These are phyloP conservation scores for Oreochromis mossambicus DNA, from an alignment of 2,797 vertebrate species.

Conservation along the genomic window DNA sequence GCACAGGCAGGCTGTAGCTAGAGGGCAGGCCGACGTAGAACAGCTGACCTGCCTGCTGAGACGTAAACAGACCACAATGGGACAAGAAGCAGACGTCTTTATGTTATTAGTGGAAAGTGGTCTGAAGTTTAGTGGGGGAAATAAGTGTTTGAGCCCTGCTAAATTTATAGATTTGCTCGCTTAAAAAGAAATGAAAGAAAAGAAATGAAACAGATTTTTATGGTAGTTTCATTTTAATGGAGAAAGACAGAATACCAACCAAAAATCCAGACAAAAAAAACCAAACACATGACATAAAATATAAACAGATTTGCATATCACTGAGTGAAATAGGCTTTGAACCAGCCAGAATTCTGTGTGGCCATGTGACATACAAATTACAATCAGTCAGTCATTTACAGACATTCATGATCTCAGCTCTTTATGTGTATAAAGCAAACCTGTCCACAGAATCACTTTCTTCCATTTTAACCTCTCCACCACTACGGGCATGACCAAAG, in stretches of 20 bases:
- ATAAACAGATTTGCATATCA: neutral
- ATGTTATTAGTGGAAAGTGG: neutral
- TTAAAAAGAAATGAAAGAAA: neutral
- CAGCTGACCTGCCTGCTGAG: conserved; percentile 69
- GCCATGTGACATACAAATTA: neutral
- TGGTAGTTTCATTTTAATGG: neutral
- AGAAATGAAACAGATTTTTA: neutral
- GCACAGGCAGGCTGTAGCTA: conserved; percentile 74
- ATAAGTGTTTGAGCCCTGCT: neutral
- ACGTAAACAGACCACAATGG: neutral
- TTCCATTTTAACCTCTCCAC: neutral
- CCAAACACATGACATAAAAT: neutral
- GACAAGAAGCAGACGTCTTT: neutral
- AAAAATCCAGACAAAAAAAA: neutral
- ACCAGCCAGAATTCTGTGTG: neutral
- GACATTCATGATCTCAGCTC: neutral
- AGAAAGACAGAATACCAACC: neutral
- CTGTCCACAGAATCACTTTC: neutral
- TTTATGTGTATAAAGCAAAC: neutral
- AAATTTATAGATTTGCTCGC: neutral
- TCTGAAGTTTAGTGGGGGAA: neutral
- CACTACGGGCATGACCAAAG: rapidly evolving
- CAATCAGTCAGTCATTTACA: neutral
- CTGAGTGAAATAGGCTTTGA: neutral
- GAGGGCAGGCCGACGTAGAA: conserved; percentile 78